Evolutionary conservation across 2,113 vertebrate genomes (phyloP).

Genomic region (Nycticorax nycticorax): DNA sequence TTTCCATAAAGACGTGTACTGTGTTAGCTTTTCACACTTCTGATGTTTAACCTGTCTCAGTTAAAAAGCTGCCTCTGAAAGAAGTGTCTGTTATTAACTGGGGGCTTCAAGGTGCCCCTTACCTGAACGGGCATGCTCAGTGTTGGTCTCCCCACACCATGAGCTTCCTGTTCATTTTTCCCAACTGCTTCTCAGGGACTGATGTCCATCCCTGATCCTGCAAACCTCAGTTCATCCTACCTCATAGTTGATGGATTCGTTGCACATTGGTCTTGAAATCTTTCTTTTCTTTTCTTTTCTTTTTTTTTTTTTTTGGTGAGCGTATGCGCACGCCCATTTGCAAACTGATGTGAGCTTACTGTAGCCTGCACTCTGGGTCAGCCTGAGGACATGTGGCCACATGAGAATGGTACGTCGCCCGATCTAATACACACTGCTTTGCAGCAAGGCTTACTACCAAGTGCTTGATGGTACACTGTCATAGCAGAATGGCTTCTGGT

Average conservation of each 20-base stretch:
- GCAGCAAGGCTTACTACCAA: conserved; percentile 17
- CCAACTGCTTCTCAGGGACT: background rate
- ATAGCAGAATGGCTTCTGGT: conserved; percentile 46
- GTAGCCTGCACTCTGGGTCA: conserved; percentile 38
- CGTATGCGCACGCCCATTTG: conserved; percentile 32
- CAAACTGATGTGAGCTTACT: conserved; percentile 50
- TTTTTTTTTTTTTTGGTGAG: background rate
- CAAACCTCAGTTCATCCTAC: background rate
- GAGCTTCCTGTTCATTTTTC: background rate
- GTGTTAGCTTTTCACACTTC: background rate
- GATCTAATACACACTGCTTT: background rate
- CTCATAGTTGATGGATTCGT: background rate
- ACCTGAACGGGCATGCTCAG: background rate
- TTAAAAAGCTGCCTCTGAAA: background rate
- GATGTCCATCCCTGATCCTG: background rate
- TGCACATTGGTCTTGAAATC: conserved; percentile 41
- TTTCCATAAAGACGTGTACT: background rate
- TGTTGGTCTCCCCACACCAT: background rate
- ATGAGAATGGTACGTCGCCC: background rate
- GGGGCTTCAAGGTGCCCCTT: background rate
- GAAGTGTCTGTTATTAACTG: background rate
- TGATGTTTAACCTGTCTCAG: background rate
- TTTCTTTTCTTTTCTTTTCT: background rate
- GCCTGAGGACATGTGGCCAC: conserved; percentile 32
- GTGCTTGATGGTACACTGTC: background rate